Conservation (phyloP, 2,113 vertebrate species). For the Arenaria interpres region DNA sequence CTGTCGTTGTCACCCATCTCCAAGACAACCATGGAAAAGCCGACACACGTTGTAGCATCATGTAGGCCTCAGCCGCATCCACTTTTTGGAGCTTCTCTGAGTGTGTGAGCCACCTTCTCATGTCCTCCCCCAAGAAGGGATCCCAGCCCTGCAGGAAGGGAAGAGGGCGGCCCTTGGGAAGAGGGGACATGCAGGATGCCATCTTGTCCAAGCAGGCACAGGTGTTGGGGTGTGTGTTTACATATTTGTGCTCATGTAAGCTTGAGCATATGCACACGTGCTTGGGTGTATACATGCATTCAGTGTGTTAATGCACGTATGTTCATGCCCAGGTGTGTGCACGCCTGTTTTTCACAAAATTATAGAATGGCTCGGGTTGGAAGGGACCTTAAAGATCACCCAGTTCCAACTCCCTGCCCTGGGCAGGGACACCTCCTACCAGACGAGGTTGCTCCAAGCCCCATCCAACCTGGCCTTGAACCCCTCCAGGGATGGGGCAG, state of each 20-base stretch:
- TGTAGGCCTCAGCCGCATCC: background rate
- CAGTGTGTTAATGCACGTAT: background rate
- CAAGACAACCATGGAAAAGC: background rate
- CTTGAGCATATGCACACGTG: fast-evolving
- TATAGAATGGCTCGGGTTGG: background rate
- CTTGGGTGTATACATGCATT: background rate
- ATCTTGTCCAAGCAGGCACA: fast-evolving
- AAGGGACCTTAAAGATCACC: background rate
- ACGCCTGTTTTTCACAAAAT: background rate
- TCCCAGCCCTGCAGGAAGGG: background rate
- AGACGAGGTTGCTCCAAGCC: background rate
- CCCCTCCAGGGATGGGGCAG: background rate
- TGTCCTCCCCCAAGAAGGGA: background rate
- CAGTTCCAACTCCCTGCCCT: background rate
- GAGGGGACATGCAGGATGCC: background rate
- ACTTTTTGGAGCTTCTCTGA: background rate
- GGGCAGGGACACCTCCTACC: background rate
- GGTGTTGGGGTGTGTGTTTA: background rate
- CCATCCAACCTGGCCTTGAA: background rate
- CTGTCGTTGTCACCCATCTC: background rate
- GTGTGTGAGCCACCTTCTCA: fast-evolving
- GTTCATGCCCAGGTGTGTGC: background rate
- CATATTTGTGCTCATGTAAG: too few relatives aligned
- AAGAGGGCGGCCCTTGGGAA: background rate
- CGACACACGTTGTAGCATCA: fast-evolving